phyloP scores from a whole-genome alignment of 2,888 invertebrate genomes.

The Baccha elongata region DNA sequence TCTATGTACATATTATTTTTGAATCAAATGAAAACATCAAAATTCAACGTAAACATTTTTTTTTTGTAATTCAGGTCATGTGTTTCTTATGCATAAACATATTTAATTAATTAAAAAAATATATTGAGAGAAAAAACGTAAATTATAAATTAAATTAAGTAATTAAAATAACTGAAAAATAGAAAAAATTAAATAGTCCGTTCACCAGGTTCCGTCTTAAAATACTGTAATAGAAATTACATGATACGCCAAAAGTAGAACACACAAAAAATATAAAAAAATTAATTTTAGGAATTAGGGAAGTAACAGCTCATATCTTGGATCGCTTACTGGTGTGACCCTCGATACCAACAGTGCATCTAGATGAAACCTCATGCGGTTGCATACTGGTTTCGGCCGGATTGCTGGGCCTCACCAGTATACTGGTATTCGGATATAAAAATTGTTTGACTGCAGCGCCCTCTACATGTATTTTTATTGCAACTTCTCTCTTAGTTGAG shows the following conservation, averaged over 20 bases:
- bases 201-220: slow-evolving; percentile 57
- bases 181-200: slow-evolving; percentile 40
- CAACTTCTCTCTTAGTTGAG: no score
- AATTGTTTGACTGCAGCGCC: no score
- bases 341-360: slow-evolving; percentile 82
- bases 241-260: slow-evolving; percentile 42
- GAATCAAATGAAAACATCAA: neutral
- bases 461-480: no score
- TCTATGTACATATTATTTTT: no score
- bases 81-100: slow-evolving; percentile 48
- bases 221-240: slow-evolving; percentile 55
- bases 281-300: slow-evolving; percentile 41
- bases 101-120: slow-evolving; percentile 57
- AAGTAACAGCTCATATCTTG: slow-evolving; percentile 76
- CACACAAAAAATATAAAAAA: slow-evolving; percentile 36
- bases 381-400: slow-evolving; percentile 76
- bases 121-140: slow-evolving; percentile 41
- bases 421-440: no score
- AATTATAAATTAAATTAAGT: slow-evolving; percentile 61
- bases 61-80: slow-evolving; percentile 68
- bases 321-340: slow-evolving; percentile 81
- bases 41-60: slow-evolving; percentile 46
- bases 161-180: slow-evolving; percentile 35
- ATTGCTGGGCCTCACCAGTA: slow-evolving; percentile 80
- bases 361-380: slow-evolving; percentile 79